Percentiles rank a stretch among this genome's conserved stretches.
Evolutionary conservation across 2,888 invertebrate species (phyloP).

Genomic region (Trisateles emortualis): DNA sequence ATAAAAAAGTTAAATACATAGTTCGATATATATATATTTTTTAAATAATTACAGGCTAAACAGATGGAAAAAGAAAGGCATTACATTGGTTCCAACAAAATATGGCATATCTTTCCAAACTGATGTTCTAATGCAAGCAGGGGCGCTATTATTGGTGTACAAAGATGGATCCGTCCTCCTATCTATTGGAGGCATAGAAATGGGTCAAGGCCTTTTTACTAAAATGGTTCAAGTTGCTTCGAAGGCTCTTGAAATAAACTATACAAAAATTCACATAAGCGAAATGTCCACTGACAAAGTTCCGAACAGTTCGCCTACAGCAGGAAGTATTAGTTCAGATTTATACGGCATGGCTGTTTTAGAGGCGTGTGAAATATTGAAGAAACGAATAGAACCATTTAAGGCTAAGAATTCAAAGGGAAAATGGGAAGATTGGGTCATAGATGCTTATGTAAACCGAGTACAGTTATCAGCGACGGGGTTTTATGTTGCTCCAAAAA

Average conservation of each 20-base stretch:
- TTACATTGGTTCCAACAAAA: conserved; percentile 91
- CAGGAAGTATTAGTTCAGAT: conserved; percentile 93
- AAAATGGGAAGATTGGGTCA: conserved; percentile 93
- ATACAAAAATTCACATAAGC: conserved; percentile 89
- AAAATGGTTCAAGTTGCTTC: conserved; percentile 96
- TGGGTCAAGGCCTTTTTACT: conserved; percentile 96
- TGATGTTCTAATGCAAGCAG: conserved; percentile 90
- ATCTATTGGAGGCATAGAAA: conserved; percentile 94
- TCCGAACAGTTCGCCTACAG: conserved; percentile 93
- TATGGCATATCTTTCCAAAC: conserved; percentile 91
- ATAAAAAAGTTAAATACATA: too few relatives aligned
- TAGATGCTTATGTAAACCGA: conserved; percentile 89
- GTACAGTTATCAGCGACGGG: conserved; percentile 91
- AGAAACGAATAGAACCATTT: conserved; percentile 89
- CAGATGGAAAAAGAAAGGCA: conserved; percentile 92
- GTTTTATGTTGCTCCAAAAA: conserved; percentile 90
- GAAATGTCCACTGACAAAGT: conserved; percentile 94
- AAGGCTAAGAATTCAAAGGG: conserved; percentile 89
- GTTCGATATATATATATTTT: too few relatives aligned
- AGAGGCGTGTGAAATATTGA: conserved; percentile 90
- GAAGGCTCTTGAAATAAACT: conserved; percentile 87
- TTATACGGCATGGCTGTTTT: conserved; percentile 93
- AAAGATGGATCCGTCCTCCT: conserved; percentile 93
- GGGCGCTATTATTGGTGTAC: conserved; percentile 92
- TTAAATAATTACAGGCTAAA: conserved; percentile 82